phyloP scores from a whole-genome alignment of 2,797 vertebrate genomes.

The Mormyrops attenuatus region DNA sequence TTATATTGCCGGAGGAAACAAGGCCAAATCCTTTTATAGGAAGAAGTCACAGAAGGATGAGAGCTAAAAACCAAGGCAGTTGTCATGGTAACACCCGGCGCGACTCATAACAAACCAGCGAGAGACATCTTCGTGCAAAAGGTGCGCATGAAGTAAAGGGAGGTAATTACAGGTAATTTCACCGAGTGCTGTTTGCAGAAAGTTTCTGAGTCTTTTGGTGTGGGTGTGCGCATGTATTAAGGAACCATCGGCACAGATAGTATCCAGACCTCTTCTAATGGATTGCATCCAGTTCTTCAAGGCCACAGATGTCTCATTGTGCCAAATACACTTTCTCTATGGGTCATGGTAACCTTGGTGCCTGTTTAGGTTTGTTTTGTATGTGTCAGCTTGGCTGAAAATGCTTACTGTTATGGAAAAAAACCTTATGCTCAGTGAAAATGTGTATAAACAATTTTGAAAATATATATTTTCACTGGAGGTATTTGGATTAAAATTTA shows the following conservation, averaged over 20 bases:
- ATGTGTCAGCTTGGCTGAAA: constrained; percentile 52
- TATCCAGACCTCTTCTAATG: not conserved
- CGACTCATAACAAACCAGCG: constrained; percentile 60
- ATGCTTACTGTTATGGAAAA: constrained; percentile 39
- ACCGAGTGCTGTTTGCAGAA: constrained; percentile 39
- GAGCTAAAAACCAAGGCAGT: constrained; percentile 61
- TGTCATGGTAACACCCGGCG: constrained; percentile 59
- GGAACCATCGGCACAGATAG: not conserved
- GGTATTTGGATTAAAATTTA: not conserved
- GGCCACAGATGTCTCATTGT: constrained; percentile 49
- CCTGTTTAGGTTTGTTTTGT: constrained; percentile 47
- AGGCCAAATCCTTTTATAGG: constrained; percentile 64
- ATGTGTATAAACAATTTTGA: constrained; percentile 26
- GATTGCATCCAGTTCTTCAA: constrained; percentile 44
- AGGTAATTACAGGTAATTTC: constrained; percentile 52
- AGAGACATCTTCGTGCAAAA: constrained; percentile 49
- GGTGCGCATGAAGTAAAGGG: constrained; percentile 50
- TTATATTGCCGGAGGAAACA: constrained; percentile 67
- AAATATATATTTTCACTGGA: constrained; percentile 24
- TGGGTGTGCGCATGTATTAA: not conserved
- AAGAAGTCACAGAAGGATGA: constrained; percentile 52
- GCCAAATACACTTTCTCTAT: constrained; percentile 58
- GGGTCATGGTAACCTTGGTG: constrained; percentile 64
- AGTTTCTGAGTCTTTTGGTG: constrained; percentile 32
- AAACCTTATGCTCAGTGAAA: constrained; percentile 20